phyloP scores from a whole-genome alignment of 2,888 invertebrate species.

The Halocaridina rubra region DNA sequence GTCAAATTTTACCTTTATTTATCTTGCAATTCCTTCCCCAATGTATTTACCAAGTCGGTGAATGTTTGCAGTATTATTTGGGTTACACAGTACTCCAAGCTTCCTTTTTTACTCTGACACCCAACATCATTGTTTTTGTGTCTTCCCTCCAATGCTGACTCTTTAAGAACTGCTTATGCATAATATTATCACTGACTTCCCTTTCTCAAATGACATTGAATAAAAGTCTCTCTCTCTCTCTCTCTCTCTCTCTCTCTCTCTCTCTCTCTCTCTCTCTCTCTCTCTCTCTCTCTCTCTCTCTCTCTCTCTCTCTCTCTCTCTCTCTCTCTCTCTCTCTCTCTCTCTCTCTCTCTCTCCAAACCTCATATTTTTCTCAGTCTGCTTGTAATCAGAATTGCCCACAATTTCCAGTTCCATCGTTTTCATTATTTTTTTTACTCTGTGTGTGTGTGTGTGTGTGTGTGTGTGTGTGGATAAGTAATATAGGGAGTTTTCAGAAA shows the following conservation, averaged over 20 bases:
- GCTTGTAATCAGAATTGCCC: not conserved
- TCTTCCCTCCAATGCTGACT: too few relatives aligned
- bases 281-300: not conserved
- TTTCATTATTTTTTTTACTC: not conserved
- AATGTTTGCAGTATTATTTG: too few relatives aligned
- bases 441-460: not conserved
- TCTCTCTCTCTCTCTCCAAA: not conserved
- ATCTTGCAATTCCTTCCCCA: too few relatives aligned
- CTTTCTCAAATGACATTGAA: too few relatives aligned
- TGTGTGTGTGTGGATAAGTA: not conserved
- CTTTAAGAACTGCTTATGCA: too few relatives aligned
- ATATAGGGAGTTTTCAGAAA: not conserved
- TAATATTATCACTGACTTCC: too few relatives aligned
- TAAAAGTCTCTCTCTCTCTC: too few relatives aligned
- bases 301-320: not conserved
- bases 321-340: not conserved
- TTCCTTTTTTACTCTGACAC: too few relatives aligned
- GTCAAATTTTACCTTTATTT: too few relatives aligned
- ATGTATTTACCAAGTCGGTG: too few relatives aligned
- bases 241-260: slow-evolving; percentile 1
- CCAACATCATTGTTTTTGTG: too few relatives aligned
- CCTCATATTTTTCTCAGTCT: not conserved
- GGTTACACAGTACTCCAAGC: too few relatives aligned
- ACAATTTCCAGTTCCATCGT: not conserved
- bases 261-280: not conserved